Evolutionary conservation across 1,140 invertebrate genomes (phyloP), one percentile per base, ranked within the genome.

Genomic region (Papilio helenus): DNA sequence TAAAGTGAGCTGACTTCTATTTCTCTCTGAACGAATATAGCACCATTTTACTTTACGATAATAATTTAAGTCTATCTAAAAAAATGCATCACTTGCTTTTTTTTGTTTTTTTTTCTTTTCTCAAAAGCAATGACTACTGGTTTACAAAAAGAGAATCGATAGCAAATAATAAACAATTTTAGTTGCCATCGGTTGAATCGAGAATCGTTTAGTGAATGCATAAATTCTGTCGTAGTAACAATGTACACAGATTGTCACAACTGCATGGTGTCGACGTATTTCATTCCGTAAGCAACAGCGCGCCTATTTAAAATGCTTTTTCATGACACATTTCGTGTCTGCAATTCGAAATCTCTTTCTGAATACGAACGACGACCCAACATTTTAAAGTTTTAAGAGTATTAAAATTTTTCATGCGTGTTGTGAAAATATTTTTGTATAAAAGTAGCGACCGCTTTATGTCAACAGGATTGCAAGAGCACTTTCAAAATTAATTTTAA

Each of bases 251-350:
- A 68, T 68, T 68, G 61, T 68, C 61, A 68, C 61, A 68, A 68
- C 61, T 68, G 61, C 23, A 68, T 68, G 61, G 61, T 68, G 61
- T 68, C 61, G 61, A 73, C 72, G 72, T 49, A 73, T 73, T 73
- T 73, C 46, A 73, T 73, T 46, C 42, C 20, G 72, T 46, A 73
- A 73, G 20, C 42, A 73, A 73, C 72, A 73, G 72, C 72, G 46
- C 42, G 42, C 72, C 72, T 73, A 73, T 73, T 73, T 46, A 73
- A 73, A 73, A 73, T 73, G 42, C 42, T 73, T 73, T 73, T 73
- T 73, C 72, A 73, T 73, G 72, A 73, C 44, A 73, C 72, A 73
- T 73, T 46, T 49, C 72, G 42, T 73, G 72, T 73, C 72, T 46
- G 72, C 42, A 46, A 73, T 73, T 49, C 46, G 46, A 73, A 46